Evolutionary conservation across 2,797 vertebrate species (phyloP).

Genomic region (Semotilus atromaculatus): DNA sequence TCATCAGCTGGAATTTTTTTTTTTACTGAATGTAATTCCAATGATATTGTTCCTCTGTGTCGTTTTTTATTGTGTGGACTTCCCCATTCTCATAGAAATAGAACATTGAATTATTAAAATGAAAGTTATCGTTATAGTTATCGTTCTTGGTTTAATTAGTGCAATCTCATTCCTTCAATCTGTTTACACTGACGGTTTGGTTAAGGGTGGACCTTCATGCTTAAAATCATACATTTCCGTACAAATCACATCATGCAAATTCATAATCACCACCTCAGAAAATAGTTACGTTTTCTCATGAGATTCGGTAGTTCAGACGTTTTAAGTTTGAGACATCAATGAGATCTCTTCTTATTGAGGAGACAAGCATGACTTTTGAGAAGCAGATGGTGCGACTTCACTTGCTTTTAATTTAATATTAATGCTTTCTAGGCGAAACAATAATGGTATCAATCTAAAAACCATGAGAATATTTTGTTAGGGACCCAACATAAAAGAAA

Average conservation of each 20-base stretch:
- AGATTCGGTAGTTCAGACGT: too few species aligned
- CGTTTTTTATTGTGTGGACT: background rate
- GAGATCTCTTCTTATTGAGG: background rate
- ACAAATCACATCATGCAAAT: background rate
- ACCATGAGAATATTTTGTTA: background rate
- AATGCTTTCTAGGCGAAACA: background rate
- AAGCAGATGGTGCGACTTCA: too few species aligned
- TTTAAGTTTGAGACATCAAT: background rate
- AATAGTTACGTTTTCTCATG: background rate
- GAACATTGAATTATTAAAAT: background rate
- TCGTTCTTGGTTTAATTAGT: background rate
- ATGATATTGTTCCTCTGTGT: background rate
- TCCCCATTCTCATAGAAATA: too few species aligned
- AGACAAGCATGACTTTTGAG: background rate
- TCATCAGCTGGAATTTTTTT: background rate
- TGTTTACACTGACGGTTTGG: background rate
- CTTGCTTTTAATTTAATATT: background rate
- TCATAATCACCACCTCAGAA: background rate
- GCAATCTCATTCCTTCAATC: background rate
- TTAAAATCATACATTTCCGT: background rate
- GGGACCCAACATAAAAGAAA: background rate
- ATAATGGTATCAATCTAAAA: background rate
- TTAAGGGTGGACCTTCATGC: background rate
- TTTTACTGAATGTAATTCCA: background rate
- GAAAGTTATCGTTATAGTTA: background rate